A percentile compares a stretch with the other conserved stretches of the same genome.
These are phyloP conservation scores for Corticium candelabrum DNA, from an alignment of 37 sponge, comb jelly and placozoan genomes.

Conservation along the genomic window DNA sequence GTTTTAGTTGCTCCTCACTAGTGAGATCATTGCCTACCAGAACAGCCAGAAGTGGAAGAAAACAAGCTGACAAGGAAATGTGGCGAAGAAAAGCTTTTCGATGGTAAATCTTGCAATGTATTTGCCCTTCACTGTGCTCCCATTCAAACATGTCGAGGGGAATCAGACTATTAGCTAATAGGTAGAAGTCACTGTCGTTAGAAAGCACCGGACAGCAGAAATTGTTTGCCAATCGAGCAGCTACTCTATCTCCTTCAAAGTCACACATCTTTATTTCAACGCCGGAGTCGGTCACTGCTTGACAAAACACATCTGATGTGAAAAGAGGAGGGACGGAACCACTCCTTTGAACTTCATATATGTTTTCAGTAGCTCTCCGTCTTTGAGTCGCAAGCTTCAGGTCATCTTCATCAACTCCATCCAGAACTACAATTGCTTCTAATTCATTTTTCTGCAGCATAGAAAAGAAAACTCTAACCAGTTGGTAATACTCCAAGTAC, in stretches of 20 bases:
- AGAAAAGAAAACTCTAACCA: constrained; percentile 21
- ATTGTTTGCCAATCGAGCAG: constrained; percentile 35
- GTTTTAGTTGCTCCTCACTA: neutral
- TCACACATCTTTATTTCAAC: constrained; percentile 15
- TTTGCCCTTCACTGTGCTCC: neutral
- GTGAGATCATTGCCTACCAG: neutral
- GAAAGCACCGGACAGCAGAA: constrained; percentile 53
- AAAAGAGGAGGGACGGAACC: neutral
- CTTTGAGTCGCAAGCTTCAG: constrained; percentile 27
- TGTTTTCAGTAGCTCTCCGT: neutral
- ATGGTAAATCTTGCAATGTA: neutral
- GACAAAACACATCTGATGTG: neutral
- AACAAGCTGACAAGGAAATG: neutral
- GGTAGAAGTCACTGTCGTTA: constrained; percentile 63
- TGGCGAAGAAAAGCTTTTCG: neutral
- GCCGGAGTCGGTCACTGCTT: neutral
- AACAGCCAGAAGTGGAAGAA: neutral
- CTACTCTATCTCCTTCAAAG: constrained; percentile 52
- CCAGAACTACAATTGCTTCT: constrained; percentile 50
- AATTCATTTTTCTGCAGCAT: constrained; percentile 20
- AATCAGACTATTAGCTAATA: constrained; percentile 45
- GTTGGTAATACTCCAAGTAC: constrained; percentile 25
- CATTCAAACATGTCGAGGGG: constrained; percentile 13
- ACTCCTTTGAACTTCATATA: neutral
- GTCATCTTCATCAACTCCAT: constrained; percentile 52